A percentile compares a stretch with the other conserved stretches of the same genome.
These are phyloP conservation scores for Leptosomus discolor DNA, from an alignment of 2,113 vertebrate genomes.

Conservation along the genomic window DNA sequence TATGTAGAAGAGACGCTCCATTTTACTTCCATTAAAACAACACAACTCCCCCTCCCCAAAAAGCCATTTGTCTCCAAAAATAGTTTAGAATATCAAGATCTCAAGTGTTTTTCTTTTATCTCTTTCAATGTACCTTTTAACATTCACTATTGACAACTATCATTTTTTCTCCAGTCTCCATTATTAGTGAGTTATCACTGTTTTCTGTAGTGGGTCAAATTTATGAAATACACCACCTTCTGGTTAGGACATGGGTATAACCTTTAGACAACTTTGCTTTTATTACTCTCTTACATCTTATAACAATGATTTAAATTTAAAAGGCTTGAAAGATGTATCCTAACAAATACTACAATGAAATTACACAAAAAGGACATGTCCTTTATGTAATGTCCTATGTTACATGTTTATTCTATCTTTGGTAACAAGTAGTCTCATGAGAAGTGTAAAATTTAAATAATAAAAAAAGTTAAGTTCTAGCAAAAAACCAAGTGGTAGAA, in stretches of 20 bases:
- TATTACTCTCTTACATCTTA: not conserved
- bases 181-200: not conserved
- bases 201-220: not conserved
- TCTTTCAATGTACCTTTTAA: not conserved
- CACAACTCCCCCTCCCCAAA: not conserved
- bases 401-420: not conserved
- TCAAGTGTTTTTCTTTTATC: not conserved
- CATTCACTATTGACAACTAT: not conserved
- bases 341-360: not conserved
- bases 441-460: not conserved
- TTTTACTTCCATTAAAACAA: not conserved
- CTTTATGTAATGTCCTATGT: not conserved
- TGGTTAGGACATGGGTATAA: not conserved
- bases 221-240: not conserved
- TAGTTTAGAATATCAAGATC: not conserved
- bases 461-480: not conserved
- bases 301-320: not conserved
- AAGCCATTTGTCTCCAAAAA: not conserved
- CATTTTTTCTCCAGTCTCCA: not conserved
- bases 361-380: not conserved
- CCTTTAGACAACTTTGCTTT: not conserved
- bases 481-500: not conserved
- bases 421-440: not conserved
- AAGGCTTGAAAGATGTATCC: not conserved
- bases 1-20: not conserved